These are phyloP conservation scores for Magallana nippona DNA, from an alignment of 2,888 invertebrate species.

Conservation along the genomic window DNA sequence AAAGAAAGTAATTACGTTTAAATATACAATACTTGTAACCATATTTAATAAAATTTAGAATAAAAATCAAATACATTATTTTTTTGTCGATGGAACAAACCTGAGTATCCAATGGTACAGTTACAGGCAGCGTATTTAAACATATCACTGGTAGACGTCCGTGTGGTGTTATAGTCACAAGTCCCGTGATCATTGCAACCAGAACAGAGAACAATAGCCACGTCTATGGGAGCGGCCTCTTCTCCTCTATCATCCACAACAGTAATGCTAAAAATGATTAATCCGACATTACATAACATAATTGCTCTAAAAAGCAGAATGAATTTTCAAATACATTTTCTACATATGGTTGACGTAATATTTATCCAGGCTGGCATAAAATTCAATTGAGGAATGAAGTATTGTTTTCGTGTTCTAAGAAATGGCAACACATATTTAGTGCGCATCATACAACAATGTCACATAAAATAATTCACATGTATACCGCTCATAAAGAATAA, in stretches of 20 bases:
- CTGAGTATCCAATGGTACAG: constrained; percentile 39
- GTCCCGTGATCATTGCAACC: constrained; percentile 23
- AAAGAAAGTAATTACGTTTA: no score
- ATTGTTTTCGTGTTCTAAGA: no score
- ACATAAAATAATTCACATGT: not conserved
- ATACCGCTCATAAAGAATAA: not conserved
- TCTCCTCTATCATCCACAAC: constrained; percentile 28
- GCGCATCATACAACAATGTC: not conserved
- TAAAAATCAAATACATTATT: not conserved
- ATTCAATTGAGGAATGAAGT: not conserved
- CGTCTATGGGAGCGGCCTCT: constrained; percentile 29
- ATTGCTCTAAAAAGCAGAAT: no score
- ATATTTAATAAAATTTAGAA: not conserved
- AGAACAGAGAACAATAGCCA: constrained; percentile 22
- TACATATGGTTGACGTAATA: no score
- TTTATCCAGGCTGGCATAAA: no score
- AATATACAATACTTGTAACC: not conserved
- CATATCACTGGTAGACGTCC: not conserved
- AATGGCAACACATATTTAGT: not conserved
- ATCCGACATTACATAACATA: no score
- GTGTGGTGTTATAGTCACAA: constrained; percentile 26
- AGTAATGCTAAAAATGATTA: constrained; percentile 27
- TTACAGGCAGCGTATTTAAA: constrained; percentile 32
- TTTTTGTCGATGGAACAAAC: not conserved
- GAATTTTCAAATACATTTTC: no score